Base-by-base conservation (phyloP, 2,888 invertebrate species). In the Dryobotodes eremita region DNA sequence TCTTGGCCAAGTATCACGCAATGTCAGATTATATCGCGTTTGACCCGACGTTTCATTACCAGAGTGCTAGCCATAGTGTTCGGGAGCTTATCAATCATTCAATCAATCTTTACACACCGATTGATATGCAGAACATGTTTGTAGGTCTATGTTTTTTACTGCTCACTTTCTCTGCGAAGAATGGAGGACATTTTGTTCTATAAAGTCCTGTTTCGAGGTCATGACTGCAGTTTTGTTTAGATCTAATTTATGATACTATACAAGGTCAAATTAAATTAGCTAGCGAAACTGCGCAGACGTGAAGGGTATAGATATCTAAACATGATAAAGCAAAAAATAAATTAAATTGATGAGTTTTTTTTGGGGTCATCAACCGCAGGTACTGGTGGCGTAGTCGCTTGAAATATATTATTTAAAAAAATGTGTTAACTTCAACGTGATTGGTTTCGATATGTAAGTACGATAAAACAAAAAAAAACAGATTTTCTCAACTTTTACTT, bases 51-150 rank as follows among this genome's bases (percentile, higher is more conserved):
- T 88, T 90, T 90, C 88, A 88, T 84, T 84, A 86, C 83, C 82
- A 71, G 77, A 82, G 59, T 84, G 87, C 85, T 86, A 86, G 79
- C 85, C 89, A 90, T 91, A 90, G 85, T 86, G 86, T 89, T 91
- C 90, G 79, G 89, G 83, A 85, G 87, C 85, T 90, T 90, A 92
- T 91, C 91, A 86, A 89, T 92, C 90, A 87, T 86, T 87, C 84
- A 85, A 89, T 92, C 89, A 89, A 89, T 91, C 92, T 91, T 89
- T 82, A 86, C 87, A 89, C 89, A 73, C 86, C 86, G 86, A 88
- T 90, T 86, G 86, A 89, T 86, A 89, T 87, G 81, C 89, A 84
- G 88, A 79, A 88, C 86, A 76, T 69, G 86, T 83, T 86, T 82
- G 66, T 85, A 73, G 82, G 72, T 84, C 82, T 86, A 80, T 86